Evolutionary conservation across 2,797 vertebrate genomes (phyloP), one percentile per base, ranked within the genome.

Genomic region (Steatocranus sp.): DNA sequence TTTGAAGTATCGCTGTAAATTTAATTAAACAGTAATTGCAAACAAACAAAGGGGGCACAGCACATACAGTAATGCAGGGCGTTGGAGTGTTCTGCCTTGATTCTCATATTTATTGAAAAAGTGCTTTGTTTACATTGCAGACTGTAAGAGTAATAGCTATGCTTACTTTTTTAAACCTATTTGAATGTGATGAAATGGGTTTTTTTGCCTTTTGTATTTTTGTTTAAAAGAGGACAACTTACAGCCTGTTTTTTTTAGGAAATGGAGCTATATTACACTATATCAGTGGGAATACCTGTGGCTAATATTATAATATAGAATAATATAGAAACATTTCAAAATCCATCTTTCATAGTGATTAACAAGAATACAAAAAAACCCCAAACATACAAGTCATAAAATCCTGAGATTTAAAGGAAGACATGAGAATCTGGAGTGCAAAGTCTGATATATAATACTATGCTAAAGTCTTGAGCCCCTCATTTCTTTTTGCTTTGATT

Each of bases 1-100:
- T 91, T 90, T 89, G 50, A 91, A 89, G 83, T 80, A 83, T 88
- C 18, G 17, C 66, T 85, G 79, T 89, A 84, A 87, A 91, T 91
- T 92, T 88, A 89, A 94, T 94, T 92, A 90, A 92, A 88, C 80
- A 54, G 50, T 91, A 87, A 91, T 90, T 85, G 81, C 82, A 92
- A 91, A 90, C 88, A 91, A 91, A 90, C 88, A 88, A 79, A 82
- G 74, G 82, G 38, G 82, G 18, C 51, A 79, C 5, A 80, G 32
- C 81, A 43, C 38, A 50, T 81, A 78, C 76, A 61, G 83, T 75
- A 76, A 75, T 80, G 63, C 78, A 88, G 73, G 76, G 43, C 53
- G 84, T 48, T 56, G 34, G 43, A 79, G 27, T 23, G 51, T 51
- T 89, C 25, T 79, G 27, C 85, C 18, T 61, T 78, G 49, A 50